Evolutionary conservation across 1,140 invertebrate species (phyloP).

Genomic region (Penaeus indicus): DNA sequence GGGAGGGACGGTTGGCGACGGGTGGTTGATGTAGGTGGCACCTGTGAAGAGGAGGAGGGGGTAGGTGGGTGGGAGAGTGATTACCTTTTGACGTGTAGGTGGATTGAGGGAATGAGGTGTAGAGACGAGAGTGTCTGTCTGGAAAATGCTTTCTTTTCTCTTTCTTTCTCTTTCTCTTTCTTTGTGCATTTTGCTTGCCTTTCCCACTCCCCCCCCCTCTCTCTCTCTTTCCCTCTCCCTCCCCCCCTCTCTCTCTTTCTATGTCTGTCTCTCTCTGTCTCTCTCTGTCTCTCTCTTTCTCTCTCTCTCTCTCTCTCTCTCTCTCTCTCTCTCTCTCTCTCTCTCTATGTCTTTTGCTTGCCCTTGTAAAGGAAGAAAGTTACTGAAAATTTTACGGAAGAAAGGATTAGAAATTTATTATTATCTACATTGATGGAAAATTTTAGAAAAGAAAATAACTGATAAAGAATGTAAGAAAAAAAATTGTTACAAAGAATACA

Average conservation of each 20-base stretch:
- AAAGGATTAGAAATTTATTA: no score
- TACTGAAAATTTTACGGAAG: neutral
- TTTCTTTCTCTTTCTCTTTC: neutral
- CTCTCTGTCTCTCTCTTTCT: neutral
- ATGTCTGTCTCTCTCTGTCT: neutral
- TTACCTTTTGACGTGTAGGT: conserved; percentile 19
- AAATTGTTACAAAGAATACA: no score
- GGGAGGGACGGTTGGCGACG: neutral
- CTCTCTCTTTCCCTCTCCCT: neutral
- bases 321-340: conserved; percentile 11
- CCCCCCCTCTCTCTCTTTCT: no score
- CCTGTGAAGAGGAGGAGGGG: neutral
- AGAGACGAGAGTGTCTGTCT: neutral
- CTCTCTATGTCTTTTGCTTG: neutral
- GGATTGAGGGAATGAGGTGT: neutral
- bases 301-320: neutral
- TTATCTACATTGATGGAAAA: no score
- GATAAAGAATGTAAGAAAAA: no score
- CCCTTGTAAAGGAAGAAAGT: neutral
- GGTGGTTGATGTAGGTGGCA: neutral
- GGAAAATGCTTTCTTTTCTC: neutral
- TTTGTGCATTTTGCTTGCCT: neutral
- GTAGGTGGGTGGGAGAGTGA: neutral
- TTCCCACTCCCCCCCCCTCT: neutral
- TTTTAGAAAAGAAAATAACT: no score